Conservation (phyloP, 2,888 invertebrate species). For the Chromoteleia sp. region DNA sequence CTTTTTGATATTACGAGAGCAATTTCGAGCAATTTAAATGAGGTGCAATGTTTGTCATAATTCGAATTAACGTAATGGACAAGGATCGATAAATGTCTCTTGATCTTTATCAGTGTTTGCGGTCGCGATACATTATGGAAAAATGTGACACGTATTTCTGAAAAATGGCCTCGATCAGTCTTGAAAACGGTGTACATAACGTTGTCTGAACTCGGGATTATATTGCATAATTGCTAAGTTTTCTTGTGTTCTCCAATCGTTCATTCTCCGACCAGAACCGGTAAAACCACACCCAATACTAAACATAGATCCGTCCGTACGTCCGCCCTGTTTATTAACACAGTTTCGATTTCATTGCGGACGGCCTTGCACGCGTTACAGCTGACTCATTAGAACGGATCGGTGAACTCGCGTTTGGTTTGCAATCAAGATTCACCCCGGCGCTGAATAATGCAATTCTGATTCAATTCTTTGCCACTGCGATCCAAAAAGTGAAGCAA, state of each 20-base stretch:
- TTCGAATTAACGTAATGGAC: constrained; percentile 23
- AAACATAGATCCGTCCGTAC: constrained; percentile 74
- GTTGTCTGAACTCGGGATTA: constrained; percentile 50
- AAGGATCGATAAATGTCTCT: constrained; percentile 12
- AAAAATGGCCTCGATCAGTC: constrained; percentile 54
- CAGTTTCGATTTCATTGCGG: constrained; percentile 71
- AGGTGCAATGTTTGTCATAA: constrained; percentile 23
- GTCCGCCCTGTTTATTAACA: constrained; percentile 71
- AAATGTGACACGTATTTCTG: constrained; percentile 47
- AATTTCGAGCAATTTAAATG: constrained; percentile 5
- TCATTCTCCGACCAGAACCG: constrained; percentile 77
- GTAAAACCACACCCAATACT: constrained; percentile 82
- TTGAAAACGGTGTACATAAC: constrained; percentile 44
- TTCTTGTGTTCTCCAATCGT: constrained; percentile 78
- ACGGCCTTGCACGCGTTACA: constrained; percentile 78
- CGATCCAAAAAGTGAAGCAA: constrained; percentile 10
- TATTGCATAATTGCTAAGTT: constrained; percentile 76
- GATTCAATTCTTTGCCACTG: neutral
- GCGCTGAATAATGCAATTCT: constrained; percentile 4
- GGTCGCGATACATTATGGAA: constrained; percentile 26
- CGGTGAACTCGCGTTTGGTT: constrained; percentile 68
- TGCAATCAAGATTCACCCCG: constrained; percentile 49
- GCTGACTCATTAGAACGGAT: constrained; percentile 78
- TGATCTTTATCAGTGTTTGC: constrained; percentile 39
- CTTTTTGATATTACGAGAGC: neutral